phyloP scores from a whole-genome alignment of 2,888 invertebrate genomes.

The Plagiodera versicolora region DNA sequence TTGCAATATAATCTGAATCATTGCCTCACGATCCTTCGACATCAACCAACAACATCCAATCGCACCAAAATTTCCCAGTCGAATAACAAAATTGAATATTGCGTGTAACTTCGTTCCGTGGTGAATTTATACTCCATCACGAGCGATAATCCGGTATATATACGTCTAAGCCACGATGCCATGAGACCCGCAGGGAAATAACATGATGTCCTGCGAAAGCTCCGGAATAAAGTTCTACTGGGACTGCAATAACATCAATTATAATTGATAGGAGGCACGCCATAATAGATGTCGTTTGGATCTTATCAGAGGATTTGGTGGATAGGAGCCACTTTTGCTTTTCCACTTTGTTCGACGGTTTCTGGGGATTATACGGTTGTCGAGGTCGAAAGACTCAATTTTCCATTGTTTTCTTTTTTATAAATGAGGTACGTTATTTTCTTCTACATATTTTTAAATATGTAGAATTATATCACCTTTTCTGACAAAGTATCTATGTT shows the following conservation, averaged over 20 bases:
- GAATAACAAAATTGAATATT: conserved; percentile 32
- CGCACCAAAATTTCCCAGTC: conserved; percentile 23
- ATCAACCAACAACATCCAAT: conserved; percentile 10
- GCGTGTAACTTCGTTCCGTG: conserved; percentile 34
- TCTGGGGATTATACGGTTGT: not conserved
- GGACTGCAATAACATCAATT: conserved; percentile 42
- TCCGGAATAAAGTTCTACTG: conserved; percentile 44
- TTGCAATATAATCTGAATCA: not conserved
- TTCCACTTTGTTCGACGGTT: not conserved
- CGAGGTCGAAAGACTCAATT: too few species aligned
- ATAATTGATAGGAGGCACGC: conserved; percentile 45
- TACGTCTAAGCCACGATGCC: conserved; percentile 26
- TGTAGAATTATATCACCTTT: too few species aligned
- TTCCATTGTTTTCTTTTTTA: too few species aligned
- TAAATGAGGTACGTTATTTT: too few species aligned
- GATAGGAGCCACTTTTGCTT: conserved; percentile 5
- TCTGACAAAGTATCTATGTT: too few species aligned
- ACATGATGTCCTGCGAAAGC: conserved; percentile 49
- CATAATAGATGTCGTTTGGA: conserved; percentile 18
- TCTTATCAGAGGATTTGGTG: not conserved
- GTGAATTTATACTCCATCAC: conserved; percentile 38
- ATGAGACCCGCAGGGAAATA: conserved; percentile 45
- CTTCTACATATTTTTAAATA: too few species aligned
- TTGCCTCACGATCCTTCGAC: not conserved
- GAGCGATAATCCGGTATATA: conserved; percentile 22